These are phyloP conservation scores for Atherinosoma microstoma DNA, from an alignment of 2,797 vertebrate species.

Conservation along the genomic window DNA sequence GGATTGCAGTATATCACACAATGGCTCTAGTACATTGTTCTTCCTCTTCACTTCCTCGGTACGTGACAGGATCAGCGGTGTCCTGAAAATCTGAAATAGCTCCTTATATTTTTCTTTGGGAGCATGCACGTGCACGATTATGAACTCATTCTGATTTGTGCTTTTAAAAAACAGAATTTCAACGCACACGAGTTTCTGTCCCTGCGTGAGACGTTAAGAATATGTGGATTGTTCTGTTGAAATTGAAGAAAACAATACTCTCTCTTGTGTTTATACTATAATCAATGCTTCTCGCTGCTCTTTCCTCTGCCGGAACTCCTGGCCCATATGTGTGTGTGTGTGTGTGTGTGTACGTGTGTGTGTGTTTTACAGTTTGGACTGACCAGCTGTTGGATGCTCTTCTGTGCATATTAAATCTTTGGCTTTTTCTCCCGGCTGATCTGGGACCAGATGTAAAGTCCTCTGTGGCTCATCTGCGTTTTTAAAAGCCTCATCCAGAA, in stretches of 20 bases:
- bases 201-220: slow-evolving; percentile 53
- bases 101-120: slow-evolving; percentile 20
- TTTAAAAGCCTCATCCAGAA: slow-evolving; percentile 63
- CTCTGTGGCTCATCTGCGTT: slow-evolving; percentile 67
- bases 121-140: fast-evolving
- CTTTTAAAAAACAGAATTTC: slow-evolving; percentile 26
- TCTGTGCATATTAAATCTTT: slow-evolving; percentile 69
- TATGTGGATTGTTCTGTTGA: slow-evolving; percentile 66
- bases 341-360: slow-evolving; percentile 36
- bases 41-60: slow-evolving; percentile 3
- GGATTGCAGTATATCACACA: background rate
- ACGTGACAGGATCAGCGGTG: background rate
- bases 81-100: background rate
- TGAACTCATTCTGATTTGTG: background rate
- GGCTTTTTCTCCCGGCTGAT: slow-evolving; percentile 60
- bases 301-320: slow-evolving; percentile 67
- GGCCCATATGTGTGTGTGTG: slow-evolving; percentile 44
- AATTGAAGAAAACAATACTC: slow-evolving; percentile 63
- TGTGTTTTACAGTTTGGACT: slow-evolving; percentile 64
- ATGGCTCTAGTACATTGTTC: slow-evolving; percentile 13
- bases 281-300: slow-evolving; percentile 74
- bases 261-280: slow-evolving; percentile 71
- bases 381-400: slow-evolving; percentile 71
- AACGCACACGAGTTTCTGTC: slow-evolving; percentile 52
- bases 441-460: slow-evolving; percentile 68